Evolutionary conservation across 2,888 invertebrate genomes (phyloP), one percentile per base, ranked within the genome.

Genomic region (Steromphala cineraria): DNA sequence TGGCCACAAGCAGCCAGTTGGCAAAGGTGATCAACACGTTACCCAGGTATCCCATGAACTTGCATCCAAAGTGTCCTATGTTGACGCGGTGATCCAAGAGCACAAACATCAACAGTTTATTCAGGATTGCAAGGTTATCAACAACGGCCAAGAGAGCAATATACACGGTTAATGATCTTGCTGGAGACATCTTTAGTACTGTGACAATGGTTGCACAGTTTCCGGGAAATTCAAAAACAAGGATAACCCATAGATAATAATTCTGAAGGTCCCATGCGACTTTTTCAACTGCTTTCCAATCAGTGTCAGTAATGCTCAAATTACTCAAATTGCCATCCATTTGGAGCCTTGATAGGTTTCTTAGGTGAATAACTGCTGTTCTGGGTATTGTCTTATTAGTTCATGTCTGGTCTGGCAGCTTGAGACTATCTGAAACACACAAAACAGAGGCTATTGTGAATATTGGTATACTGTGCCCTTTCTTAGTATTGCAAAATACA

Each of bases 1-100:
- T 83, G 15, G 82, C 76, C 5, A 84, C 80, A 17, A 85, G 82
- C 19, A 85, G 56, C 85, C 85, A 85, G 81, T 84, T 84, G 13
- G 84, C 81, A 56, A 82, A 78, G 24, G 81, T 83, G 53, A 55
- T n/a, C 46, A 81, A 28, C 76, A 62, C 80, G 56, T 76, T 62
- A 36, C 77, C 53, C n/a, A 82, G 21, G 67, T 62, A 80, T 55
- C 76, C 79, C 15, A 80, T 55, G 21, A 79, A 31, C 40, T 82
- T 82, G 55, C 85, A 85, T 8, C 80, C 85, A 0, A 46, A 3
- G 31, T 75, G 31, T 4, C 81, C 82, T 21, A 82, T 52, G 78
- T 83, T 79, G 13, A 82, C 17, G 3, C 31, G 13, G 56, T 82
- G 75, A 46, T 55, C 75, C 19, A 85, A 21, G 0, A 71, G 71